phyloP scores from a whole-genome alignment of 2,888 invertebrate species.

The Protodeltote pygarga region DNA sequence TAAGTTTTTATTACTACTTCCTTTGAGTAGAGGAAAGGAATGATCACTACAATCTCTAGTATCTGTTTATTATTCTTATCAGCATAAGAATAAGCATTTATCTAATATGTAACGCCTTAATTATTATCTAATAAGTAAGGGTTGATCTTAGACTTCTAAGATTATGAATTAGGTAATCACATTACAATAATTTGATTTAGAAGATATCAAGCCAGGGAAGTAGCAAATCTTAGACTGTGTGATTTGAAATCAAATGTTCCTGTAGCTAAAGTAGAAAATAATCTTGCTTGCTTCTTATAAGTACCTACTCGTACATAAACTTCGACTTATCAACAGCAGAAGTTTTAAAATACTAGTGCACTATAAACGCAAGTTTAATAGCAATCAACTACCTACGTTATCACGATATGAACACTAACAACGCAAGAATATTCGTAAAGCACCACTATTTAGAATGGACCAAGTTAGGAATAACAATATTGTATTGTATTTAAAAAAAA shows the following conservation, averaged over 20 bases:
- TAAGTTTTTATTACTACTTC: constrained; percentile 8
- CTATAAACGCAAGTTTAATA: constrained; percentile 34
- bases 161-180: no score
- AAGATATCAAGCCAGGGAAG: no score
- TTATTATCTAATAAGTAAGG: no score
- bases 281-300: not conserved
- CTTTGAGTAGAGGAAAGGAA: not conserved
- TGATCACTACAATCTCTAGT: not conserved
- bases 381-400: constrained; percentile 40
- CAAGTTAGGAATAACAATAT: constrained; percentile 5
- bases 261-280: not conserved
- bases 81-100: no score
- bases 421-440: constrained; percentile 14
- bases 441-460: constrained; percentile 12
- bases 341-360: constrained; percentile 16
- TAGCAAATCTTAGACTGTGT: no score
- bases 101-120: no score
- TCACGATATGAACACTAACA: constrained; percentile 34
- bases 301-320: constrained; percentile 5
- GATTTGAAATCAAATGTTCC: no score
- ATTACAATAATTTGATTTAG: no score
- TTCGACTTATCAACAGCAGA: constrained; percentile 19
- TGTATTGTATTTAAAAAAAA: constrained; percentile 39
- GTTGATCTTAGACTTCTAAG: no score
- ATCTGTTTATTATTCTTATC: no score